Evolutionary conservation across 2,888 invertebrate genomes (phyloP).

Genomic region (Himalopsyche anomala): DNA sequence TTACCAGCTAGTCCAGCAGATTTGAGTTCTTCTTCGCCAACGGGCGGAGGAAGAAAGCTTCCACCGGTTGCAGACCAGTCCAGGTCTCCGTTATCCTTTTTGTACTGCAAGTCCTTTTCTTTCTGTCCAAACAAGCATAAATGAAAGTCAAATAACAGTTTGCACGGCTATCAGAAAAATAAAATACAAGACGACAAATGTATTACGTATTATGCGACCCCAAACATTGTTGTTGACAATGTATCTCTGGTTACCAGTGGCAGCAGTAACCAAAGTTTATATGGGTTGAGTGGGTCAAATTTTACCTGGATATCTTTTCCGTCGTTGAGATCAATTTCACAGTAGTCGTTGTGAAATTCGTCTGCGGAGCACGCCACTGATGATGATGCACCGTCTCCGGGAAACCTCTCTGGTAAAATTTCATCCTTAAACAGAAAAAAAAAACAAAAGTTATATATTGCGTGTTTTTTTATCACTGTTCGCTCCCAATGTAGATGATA

Average conservation of each 20-base stretch:
- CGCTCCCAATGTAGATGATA: no score
- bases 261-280: no score
- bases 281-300: not conserved
- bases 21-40: conserved; percentile 59
- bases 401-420: conserved; percentile 69
- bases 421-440: conserved; percentile 54
- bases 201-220: no score
- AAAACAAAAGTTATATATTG: not conserved
- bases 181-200: not conserved
- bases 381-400: conserved; percentile 74
- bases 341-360: conserved; percentile 56
- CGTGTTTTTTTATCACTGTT: no score
- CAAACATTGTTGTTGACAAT: no score
- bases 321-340: conserved; percentile 57
- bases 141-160: no score
- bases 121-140: not conserved
- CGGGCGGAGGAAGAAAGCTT: conserved; percentile 46
- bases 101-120: conserved; percentile 21
- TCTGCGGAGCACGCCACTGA: conserved; percentile 70
- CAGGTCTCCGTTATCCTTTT: conserved; percentile 39
- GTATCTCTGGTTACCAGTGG: no score
- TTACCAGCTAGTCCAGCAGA: conserved; percentile 56
- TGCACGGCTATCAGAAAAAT: not conserved
- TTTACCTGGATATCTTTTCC: conserved; percentile 48
- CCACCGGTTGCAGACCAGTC: conserved; percentile 52